These are phyloP conservation scores for Pseudonaja textilis DNA, from an alignment of 2,113 vertebrate species.

Conservation along the genomic window DNA sequence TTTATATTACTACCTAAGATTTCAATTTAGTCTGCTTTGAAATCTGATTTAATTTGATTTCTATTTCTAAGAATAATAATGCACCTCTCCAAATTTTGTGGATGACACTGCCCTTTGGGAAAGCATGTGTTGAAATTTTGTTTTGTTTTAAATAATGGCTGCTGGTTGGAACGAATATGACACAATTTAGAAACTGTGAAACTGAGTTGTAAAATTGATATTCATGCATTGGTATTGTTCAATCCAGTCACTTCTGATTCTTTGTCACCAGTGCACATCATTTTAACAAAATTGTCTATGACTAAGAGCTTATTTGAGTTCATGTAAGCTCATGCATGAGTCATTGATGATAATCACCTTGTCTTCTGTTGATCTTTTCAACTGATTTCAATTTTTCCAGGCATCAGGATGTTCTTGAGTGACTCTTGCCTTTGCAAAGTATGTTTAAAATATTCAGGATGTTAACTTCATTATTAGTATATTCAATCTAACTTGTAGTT, in stretches of 20 bases:
- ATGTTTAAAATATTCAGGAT: background rate
- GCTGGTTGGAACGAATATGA: background rate
- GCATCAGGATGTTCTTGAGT: background rate
- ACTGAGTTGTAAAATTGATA: background rate
- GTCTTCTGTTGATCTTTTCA: background rate
- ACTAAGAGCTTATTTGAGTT: background rate
- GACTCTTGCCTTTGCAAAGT: background rate
- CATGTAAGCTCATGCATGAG: background rate
- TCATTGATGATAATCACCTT: background rate
- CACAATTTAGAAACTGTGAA: background rate
- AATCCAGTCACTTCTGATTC: background rate
- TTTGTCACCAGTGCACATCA: background rate
- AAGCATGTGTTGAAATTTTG: background rate
- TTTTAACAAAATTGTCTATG: background rate
- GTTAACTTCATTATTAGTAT: background rate
- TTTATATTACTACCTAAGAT: background rate
- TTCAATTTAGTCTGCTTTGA: background rate
- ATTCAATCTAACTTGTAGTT: background rate
- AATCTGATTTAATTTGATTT: background rate
- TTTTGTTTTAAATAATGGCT: background rate
- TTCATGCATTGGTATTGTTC: background rate
- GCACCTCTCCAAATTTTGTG: background rate
- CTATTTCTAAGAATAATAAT: background rate
- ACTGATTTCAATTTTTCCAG: background rate
- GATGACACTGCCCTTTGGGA: background rate